Conservation (phyloP, 2,888 invertebrate species). For the Oligia latruncula region DNA sequence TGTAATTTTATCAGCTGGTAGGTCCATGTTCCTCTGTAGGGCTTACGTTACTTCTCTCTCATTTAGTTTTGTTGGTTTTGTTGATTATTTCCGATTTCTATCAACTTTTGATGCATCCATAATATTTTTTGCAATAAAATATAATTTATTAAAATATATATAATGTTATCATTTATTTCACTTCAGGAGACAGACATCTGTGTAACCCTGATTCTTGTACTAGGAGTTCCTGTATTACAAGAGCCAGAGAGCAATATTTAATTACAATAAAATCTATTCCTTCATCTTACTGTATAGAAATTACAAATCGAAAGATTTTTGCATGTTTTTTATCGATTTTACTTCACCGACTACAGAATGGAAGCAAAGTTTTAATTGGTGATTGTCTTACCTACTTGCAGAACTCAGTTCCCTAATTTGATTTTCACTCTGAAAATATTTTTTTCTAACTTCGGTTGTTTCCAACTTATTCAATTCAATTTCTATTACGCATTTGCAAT, state of each 20-base stretch:
- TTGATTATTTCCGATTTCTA: not conserved
- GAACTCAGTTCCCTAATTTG: conserved; percentile 45
- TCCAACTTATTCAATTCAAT: conserved; percentile 37
- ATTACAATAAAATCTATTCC: not conserved
- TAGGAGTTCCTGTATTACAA: not conserved
- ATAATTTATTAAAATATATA: not conserved
- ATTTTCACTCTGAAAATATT: conserved; percentile 36
- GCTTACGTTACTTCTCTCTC: not conserved
- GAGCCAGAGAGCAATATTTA: not conserved
- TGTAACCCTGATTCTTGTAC: not conserved
- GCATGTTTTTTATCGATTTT: conserved; percentile 37
- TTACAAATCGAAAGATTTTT: conserved; percentile 18
- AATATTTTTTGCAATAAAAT: not conserved
- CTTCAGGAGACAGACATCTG: not conserved
- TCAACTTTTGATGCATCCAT: not conserved
- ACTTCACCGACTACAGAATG: conserved; percentile 20
- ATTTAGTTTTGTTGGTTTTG: not conserved
- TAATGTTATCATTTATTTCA: not conserved
- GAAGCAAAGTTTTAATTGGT: conserved; percentile 57
- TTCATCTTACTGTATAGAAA: not conserved
- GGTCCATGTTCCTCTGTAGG: not conserved
- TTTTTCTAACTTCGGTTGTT: conserved; percentile 43
- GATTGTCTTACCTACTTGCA: conserved; percentile 47
- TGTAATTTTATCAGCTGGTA: not conserved
- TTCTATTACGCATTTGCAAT: conserved; percentile 20